Evolutionary conservation across 2,113 vertebrate genomes (phyloP).

Genomic region (Phalacrocorax brasilianus): DNA sequence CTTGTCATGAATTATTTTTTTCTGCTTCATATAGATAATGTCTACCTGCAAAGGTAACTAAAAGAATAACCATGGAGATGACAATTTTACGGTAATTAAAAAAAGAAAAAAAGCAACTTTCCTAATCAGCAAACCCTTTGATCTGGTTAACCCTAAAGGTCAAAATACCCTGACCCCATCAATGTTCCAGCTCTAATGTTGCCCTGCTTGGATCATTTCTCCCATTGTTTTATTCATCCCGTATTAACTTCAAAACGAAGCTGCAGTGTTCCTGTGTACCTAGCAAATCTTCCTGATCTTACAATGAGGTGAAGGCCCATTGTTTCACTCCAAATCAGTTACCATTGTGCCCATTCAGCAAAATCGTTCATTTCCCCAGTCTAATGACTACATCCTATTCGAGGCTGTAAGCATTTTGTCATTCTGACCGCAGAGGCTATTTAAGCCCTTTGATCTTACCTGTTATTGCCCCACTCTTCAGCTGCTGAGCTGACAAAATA

Average conservation of each 20-base stretch:
- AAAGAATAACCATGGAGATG: constrained; percentile 38
- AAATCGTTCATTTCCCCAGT: constrained; percentile 76
- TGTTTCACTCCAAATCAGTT: constrained; percentile 66
- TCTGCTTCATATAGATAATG: not conserved
- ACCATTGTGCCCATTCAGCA: constrained; percentile 72
- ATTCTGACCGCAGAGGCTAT: constrained; percentile 65
- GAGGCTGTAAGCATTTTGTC: constrained; percentile 74
- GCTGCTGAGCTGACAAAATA: constrained; percentile 6
- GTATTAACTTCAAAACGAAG: constrained; percentile 80
- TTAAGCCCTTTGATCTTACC: constrained; percentile 74
- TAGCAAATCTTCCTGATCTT: constrained; percentile 75
- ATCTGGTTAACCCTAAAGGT: constrained; percentile 82
- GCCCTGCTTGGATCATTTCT: constrained; percentile 70
- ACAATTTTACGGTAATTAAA: constrained; percentile 76
- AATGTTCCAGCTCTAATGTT: constrained; percentile 67
- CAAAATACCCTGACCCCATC: constrained; percentile 74
- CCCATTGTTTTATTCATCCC: constrained; percentile 75
- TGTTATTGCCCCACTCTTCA: constrained; percentile 57
- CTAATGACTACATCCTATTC: constrained; percentile 77
- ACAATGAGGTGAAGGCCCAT: constrained; percentile 70
- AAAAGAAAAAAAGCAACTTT: constrained; percentile 57
- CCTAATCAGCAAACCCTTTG: constrained; percentile 74
- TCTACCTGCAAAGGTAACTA: constrained; percentile 66
- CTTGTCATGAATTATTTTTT: constrained; percentile 38
- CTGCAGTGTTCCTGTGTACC: constrained; percentile 71